Conservation (phyloP, 2,797 vertebrate species). For the Propithecus deckenii region DNA sequence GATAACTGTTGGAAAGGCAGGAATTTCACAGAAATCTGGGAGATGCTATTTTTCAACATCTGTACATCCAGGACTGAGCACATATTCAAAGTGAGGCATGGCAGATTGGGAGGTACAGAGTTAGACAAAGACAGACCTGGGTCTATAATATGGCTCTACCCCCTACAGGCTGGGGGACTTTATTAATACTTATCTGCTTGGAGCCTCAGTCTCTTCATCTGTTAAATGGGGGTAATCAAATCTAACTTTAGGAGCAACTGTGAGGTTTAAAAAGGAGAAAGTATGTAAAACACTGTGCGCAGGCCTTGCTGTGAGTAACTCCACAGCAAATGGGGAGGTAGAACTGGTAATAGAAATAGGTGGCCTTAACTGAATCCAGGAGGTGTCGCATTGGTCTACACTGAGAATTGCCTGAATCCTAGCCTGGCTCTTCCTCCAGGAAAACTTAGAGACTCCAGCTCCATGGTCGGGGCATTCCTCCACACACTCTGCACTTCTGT, state of each 20-base stretch:
- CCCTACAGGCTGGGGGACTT: not conserved
- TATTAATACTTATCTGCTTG: not conserved
- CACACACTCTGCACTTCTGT: rapidly evolving
- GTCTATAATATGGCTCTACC: not conserved
- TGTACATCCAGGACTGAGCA: not conserved
- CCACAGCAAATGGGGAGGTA: not conserved
- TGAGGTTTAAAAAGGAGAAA: not conserved
- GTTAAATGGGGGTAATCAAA: not conserved
- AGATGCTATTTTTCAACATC: not conserved
- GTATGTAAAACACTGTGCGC: not conserved
- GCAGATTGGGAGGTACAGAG: not conserved
- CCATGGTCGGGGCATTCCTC: no score
- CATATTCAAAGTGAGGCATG: not conserved
- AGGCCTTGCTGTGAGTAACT: not conserved
- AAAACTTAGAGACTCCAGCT: not conserved
- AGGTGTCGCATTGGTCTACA: not conserved
- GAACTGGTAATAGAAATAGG: not conserved
- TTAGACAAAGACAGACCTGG: not conserved
- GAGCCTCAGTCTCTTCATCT: not conserved
- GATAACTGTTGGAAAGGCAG: not conserved
- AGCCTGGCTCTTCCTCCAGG: not conserved
- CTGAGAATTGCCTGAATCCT: not conserved
- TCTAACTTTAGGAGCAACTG: not conserved
- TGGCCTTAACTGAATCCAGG: not conserved
- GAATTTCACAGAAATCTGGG: not conserved